Base-by-base conservation (phyloP, 2,888 invertebrate genomes). In the Ophonus ardosiacus region DNA sequence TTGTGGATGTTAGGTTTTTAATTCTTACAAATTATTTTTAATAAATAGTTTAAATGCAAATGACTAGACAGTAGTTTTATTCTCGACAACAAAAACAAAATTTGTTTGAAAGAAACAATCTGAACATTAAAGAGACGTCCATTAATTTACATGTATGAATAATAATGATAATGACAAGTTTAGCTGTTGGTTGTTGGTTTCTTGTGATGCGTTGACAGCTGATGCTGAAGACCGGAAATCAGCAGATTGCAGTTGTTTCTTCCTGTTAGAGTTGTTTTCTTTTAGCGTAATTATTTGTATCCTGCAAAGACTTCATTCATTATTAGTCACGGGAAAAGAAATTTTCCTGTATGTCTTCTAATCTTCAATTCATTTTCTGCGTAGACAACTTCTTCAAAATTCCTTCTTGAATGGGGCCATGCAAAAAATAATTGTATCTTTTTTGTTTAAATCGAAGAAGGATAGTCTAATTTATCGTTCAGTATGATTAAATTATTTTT, bases 71-170 rank as follows among this genome's bases (percentile, higher is more conserved):
- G 21, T 63, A 21, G 63, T 59, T 59, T 59, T 59, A 59, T 59
- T 59, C 18, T 59, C 7, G 17, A 18, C 13, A 59, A 59, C 17
- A 59, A 59, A 18, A 59, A 59, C 59, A 59, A 59, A 18, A 59
- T 18, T 5, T 10, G 8, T 13, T 18, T 18, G 21, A 63, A 7
- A 63, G 21, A 18, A 63, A 63, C 63, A 63, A 63, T 63, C 21
- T 63, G 21, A 63, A 63, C 63, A 63, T 21, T 63, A 63, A 63
- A 63, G 18, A 63, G 63, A 63, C 63, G 63, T 63, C 63, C 63
- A 63, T 63, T 63, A 63, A 63, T 63, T 63, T 63, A 21, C 63
- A 68, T 68, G 68, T 38, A 68, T 68, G 68, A 68, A 68, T 68
- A 68, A 68, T 68, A 68, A 38, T 68, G 68, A 68, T 68, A 68